Conservation (phyloP, 2,113 vertebrate species). For the Chaenocephalus aceratus region DNA sequence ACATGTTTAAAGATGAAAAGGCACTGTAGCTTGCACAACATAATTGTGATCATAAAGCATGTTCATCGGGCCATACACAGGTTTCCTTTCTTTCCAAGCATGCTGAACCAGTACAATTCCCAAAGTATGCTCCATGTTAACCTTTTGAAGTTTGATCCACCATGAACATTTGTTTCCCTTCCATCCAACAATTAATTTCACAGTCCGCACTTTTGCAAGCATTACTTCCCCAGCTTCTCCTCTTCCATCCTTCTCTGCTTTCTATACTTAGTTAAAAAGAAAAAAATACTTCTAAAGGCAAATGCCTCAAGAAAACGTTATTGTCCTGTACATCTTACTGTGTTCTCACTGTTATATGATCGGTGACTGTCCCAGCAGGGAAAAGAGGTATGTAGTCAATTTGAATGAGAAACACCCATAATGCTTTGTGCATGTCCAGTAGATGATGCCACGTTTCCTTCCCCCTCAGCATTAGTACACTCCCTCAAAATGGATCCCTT, state of each 20-base stretch:
- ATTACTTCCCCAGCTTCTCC: slow-evolving; percentile 76
- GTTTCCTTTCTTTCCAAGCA: slow-evolving; percentile 77
- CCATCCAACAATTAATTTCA: slow-evolving; percentile 79
- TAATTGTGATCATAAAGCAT: slow-evolving; percentile 81
- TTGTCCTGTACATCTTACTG: slow-evolving; percentile 88
- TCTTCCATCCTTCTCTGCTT: slow-evolving; percentile 76
- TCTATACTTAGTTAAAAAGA: slow-evolving; percentile 56
- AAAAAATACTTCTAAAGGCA: slow-evolving; percentile 53
- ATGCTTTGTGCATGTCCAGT: slow-evolving; percentile 95
- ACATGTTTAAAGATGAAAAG: slow-evolving; percentile 40
- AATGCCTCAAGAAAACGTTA: slow-evolving; percentile 86
- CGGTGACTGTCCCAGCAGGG: slow-evolving; percentile 97
- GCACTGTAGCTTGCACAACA: slow-evolving; percentile 77
- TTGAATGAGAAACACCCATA: slow-evolving; percentile 83
- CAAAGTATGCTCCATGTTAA: slow-evolving; percentile 80
- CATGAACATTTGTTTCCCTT: slow-evolving; percentile 77
- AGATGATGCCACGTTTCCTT: slow-evolving; percentile 72
- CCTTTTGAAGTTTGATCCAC: slow-evolving; percentile 74
- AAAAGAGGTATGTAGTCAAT: slow-evolving; percentile 99
- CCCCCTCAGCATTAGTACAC: slow-evolving; percentile 74
- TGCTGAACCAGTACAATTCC: slow-evolving; percentile 74
- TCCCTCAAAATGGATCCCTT: slow-evolving; percentile 51
- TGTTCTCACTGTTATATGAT: slow-evolving; percentile 96
- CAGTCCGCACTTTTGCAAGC: slow-evolving; percentile 73
- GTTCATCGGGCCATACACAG: slow-evolving; percentile 79